phyloP scores from a whole-genome alignment of 2,113 vertebrate genomes.

The Geococcyx californianus region DNA sequence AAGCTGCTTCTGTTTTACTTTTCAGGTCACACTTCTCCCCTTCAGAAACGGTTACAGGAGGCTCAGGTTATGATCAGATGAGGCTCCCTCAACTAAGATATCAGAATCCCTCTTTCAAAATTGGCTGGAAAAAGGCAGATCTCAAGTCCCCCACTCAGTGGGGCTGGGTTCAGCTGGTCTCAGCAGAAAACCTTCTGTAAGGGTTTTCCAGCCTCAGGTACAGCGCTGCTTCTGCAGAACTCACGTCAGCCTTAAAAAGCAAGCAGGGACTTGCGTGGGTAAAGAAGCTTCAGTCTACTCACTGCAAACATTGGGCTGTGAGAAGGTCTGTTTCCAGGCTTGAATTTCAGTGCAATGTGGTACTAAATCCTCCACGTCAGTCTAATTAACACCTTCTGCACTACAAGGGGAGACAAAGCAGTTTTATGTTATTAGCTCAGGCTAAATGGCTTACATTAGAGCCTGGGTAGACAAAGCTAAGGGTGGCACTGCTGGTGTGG shows the following conservation, averaged over 20 bases:
- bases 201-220: neutral
- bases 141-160: too few relatives aligned
- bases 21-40: neutral
- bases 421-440: neutral
- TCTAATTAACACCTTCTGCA: neutral
- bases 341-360: neutral
- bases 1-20: neutral
- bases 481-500: neutral
- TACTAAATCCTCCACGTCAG: neutral
- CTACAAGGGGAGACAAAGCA: neutral
- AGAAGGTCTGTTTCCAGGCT: neutral
- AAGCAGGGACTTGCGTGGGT: neutral
- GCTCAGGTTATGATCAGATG: neutral
- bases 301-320: neutral
- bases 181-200: neutral
- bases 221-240: neutral
- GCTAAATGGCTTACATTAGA: neutral
- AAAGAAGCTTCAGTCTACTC: neutral
- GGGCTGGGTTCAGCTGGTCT: neutral
- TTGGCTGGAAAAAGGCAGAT: neutral
- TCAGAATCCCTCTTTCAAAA: neutral
- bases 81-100: neutral
- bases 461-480: neutral
- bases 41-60: neutral
- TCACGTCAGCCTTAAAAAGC: fast-evolving